Percentiles rank a stretch among this genome's conserved stretches.
phyloP scores from a whole-genome alignment of 2,113 vertebrate genomes.

The Scytalopus superciliaris region DNA sequence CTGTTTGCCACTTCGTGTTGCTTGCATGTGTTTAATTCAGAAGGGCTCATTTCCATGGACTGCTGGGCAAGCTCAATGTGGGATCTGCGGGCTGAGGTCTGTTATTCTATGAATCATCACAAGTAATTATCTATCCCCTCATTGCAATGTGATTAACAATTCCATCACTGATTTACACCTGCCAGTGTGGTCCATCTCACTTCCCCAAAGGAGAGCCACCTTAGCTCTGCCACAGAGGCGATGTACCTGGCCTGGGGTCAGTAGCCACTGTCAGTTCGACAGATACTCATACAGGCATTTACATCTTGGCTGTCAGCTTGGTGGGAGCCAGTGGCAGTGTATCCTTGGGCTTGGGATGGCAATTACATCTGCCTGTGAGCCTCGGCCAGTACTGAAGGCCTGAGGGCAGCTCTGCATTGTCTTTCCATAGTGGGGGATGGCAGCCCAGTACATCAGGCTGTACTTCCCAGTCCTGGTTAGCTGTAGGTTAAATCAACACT shows the following conservation, averaged over 20 bases:
- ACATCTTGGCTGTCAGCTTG: not conserved
- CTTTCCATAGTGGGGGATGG: not conserved
- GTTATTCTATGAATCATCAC: not conserved
- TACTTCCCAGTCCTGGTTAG: not conserved
- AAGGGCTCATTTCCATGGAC: not conserved
- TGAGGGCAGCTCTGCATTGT: not conserved
- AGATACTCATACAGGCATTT: fast-evolving
- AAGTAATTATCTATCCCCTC: not conserved
- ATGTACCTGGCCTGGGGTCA: not conserved
- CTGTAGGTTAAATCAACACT: not conserved
- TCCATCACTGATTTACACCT: not conserved
- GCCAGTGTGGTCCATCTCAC: not conserved
- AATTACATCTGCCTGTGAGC: not conserved
- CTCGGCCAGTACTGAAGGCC: fast-evolving
- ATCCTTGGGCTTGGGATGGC: not conserved
- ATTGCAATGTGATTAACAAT: not conserved
- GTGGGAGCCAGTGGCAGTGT: not conserved
- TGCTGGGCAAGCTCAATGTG: not conserved
- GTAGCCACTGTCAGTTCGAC: fast-evolving
- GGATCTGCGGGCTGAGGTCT: not conserved
- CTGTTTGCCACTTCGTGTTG: fast-evolving
- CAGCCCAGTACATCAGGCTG: not conserved
- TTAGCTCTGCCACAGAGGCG: too few species aligned
- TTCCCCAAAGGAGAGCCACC: not conserved
- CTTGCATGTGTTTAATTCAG: not conserved